phyloP scores from a whole-genome alignment of 2,797 vertebrate genomes.

The Acanthurus lineatus region DNA sequence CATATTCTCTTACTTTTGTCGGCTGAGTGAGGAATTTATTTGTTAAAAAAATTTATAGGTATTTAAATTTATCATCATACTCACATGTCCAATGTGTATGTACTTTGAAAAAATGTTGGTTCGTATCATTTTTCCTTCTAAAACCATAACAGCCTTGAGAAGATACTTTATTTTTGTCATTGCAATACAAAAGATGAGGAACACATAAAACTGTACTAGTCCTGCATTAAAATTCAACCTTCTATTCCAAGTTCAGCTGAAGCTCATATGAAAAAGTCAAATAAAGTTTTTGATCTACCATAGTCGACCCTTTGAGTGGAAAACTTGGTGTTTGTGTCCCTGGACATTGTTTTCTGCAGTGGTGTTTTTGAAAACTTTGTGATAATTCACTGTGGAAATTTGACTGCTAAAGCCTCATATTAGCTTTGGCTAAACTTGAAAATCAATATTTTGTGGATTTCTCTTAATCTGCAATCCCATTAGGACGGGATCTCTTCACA shows the following conservation, averaged over 20 bases:
- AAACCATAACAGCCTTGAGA: neutral
- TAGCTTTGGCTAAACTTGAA: neutral
- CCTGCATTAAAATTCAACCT: neutral
- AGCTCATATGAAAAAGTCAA: neutral
- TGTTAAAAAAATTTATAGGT: neutral
- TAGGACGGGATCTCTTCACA: neutral
- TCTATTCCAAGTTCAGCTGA: neutral
- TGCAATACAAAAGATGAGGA: neutral
- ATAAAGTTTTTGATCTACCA: neutral
- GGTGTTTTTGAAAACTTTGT: neutral
- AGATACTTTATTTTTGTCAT: neutral
- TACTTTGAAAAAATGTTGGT: neutral
- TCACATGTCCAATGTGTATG: neutral
- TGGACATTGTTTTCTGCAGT: neutral
- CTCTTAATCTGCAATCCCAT: neutral
- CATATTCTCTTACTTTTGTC: neutral
- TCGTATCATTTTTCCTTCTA: neutral
- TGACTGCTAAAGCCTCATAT: neutral
- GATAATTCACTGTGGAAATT: neutral
- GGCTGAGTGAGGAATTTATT: neutral
- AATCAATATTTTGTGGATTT: neutral
- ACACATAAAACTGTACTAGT: neutral
- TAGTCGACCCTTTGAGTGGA: neutral
- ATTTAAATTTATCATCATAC: neutral
- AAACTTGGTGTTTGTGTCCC: neutral